phyloP scores from a whole-genome alignment of 2,113 vertebrate genomes.

The Nannospalax galili region DNA sequence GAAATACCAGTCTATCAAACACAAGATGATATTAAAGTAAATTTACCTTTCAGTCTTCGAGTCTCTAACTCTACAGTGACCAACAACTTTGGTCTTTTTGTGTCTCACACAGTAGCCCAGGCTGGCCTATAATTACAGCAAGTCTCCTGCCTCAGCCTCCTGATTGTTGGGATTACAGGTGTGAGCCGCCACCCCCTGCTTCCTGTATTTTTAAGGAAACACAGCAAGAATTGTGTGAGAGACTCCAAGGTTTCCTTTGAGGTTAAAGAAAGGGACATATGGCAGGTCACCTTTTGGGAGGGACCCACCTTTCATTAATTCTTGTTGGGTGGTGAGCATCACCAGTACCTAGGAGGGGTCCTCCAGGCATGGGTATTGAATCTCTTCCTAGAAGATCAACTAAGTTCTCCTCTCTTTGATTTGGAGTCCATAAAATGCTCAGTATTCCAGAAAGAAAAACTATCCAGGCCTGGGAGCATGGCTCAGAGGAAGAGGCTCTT shows the following conservation, averaged over 20 bases:
- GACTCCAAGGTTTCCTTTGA: too few relatives aligned
- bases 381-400: not conserved
- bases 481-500: rapidly evolving
- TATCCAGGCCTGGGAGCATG: not conserved
- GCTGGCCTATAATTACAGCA: too few relatives aligned
- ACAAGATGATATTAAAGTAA: too few relatives aligned
- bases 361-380: rapidly evolving
- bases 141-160: too few relatives aligned
- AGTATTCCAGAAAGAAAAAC: not conserved
- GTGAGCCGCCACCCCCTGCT: too few relatives aligned
- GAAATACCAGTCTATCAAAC: too few relatives aligned
- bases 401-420: not conserved
- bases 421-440: not conserved
- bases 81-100: too few relatives aligned
- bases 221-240: not conserved
- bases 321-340: not conserved
- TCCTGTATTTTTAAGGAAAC: too few relatives aligned
- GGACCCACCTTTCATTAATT: not conserved
- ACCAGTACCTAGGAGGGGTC: not conserved
- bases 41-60: too few relatives aligned
- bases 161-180: too few relatives aligned
- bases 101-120: too few relatives aligned
- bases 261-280: rapidly evolving
- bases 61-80: too few relatives aligned
- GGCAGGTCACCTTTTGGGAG: not conserved